Evolutionary conservation across 2,113 vertebrate species (phyloP).

Genomic region (Ibidorhyncha struthersii): DNA sequence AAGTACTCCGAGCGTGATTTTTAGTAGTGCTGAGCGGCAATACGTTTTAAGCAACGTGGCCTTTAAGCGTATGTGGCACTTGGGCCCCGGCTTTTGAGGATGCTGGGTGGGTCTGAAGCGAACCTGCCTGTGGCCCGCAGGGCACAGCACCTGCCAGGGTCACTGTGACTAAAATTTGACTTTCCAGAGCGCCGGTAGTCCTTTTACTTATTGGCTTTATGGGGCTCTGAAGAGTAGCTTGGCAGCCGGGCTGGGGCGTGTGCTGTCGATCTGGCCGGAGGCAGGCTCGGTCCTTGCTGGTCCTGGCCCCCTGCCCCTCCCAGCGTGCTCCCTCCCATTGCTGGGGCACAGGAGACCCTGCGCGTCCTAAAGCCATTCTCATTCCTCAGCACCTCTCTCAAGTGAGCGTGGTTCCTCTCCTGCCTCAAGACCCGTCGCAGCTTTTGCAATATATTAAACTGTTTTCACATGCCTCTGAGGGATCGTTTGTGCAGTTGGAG

Average conservation of each 20-base stretch:
- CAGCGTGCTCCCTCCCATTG: background rate
- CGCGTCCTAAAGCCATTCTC: background rate
- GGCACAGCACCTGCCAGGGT: background rate
- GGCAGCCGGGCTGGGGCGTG: background rate
- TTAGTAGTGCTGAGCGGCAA: background rate
- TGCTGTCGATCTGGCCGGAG: background rate
- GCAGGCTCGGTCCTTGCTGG: rapidly evolving
- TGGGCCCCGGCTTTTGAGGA: background rate
- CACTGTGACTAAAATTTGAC: background rate
- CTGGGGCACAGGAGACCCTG: background rate
- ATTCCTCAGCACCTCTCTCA: rapidly evolving
- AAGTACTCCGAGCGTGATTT: background rate
- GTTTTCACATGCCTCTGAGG: background rate
- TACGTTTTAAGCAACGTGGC: background rate
- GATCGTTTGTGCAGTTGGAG: background rate
- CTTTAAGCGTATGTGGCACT: background rate
- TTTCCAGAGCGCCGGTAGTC: rapidly evolving
- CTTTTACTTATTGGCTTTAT: background rate
- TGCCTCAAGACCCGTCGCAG: background rate
- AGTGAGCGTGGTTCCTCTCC: rapidly evolving
- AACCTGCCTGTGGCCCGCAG: background rate
- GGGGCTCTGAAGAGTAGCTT: background rate
- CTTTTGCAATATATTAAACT: background rate
- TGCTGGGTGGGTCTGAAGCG: background rate
- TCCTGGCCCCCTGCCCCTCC: background rate